Evolutionary conservation across 2,797 vertebrate species (phyloP), one percentile per base, ranked within the genome.

Genomic region (Enteromius mattozi): DNA sequence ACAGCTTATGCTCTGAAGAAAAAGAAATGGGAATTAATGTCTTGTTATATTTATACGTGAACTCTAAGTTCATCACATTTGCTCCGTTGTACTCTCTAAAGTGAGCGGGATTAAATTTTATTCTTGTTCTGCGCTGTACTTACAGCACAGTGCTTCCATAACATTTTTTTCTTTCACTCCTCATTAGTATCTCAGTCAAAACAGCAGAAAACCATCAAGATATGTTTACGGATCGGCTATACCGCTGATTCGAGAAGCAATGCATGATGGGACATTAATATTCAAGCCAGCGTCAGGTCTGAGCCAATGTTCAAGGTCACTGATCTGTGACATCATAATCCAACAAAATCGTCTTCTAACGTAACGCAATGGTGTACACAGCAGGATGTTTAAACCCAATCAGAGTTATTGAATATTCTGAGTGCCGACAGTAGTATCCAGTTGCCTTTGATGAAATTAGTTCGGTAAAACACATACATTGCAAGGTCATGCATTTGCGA

Each of bases 321-420:
- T 93, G 93, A 93, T 90, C 94, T 92, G 91, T 91, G 93, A 93
- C 86, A 93, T 93, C 90, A 90, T 86, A 88, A 82, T 89, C 40
- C 86, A 93, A 92, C 88, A 89, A 77, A 85, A 81, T 85, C 40
- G 86, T 89, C 88, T 89, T 92, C 89, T 89, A 91, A 92, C 89
- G 89, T 89, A 89, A 91, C 45, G 78, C 84, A 5, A 78, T 45
- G 49, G 78, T 80, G 80, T 61, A 74, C 84, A 88, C 84, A 78
- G 74, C 8, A 84, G 68, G 78, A 87, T 30, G 68, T 86, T 66
- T 84, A 76, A 86, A 88, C 82, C 90, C 87, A 91, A 90, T 92
- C 87, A 70, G n/a, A 47, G 49, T 6, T 47, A 49, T 37, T 70
- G 77, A 54, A 66, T 72, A 81, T 75, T 85, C 14, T 3, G 19